Percentiles rank a stretch among this genome's conserved stretches.
Evolutionary conservation across 2,113 vertebrate genomes (phyloP).

Genomic region (Pomatostomus ruficeps): DNA sequence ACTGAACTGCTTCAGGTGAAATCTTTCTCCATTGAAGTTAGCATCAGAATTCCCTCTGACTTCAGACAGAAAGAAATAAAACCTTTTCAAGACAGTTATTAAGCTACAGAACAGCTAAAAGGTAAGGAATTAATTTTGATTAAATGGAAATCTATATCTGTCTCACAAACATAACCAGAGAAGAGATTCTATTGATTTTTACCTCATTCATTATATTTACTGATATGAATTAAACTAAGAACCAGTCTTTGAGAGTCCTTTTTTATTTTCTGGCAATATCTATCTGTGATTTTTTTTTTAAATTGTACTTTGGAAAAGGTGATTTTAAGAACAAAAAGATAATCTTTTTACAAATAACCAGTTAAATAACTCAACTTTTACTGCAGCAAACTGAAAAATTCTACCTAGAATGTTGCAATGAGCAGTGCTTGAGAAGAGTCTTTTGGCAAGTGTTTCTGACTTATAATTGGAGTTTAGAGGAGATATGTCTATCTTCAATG

Average conservation of each 20-base stretch:
- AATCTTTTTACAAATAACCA: background rate
- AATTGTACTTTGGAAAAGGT: background rate
- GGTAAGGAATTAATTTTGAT: constrained; percentile 24
- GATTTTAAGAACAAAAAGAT: background rate
- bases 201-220: background rate
- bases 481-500: background rate
- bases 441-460: background rate
- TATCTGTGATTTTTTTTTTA: background rate
- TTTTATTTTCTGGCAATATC: background rate
- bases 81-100: background rate
- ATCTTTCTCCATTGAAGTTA: background rate
- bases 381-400: background rate
- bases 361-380: background rate
- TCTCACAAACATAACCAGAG: background rate
- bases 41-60: background rate
- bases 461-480: background rate
- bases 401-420: background rate
- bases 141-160: constrained; percentile 4
- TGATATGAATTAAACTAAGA: background rate
- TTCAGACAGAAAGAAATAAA: background rate
- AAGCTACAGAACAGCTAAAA: background rate
- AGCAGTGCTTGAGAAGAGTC: background rate
- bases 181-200: constrained; percentile 1
- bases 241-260: background rate
- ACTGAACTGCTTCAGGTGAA: background rate